Evolutionary conservation across 2,797 vertebrate species (phyloP), one percentile per base, ranked within the genome.

Genomic region (Propithecus perrieri): DNA sequence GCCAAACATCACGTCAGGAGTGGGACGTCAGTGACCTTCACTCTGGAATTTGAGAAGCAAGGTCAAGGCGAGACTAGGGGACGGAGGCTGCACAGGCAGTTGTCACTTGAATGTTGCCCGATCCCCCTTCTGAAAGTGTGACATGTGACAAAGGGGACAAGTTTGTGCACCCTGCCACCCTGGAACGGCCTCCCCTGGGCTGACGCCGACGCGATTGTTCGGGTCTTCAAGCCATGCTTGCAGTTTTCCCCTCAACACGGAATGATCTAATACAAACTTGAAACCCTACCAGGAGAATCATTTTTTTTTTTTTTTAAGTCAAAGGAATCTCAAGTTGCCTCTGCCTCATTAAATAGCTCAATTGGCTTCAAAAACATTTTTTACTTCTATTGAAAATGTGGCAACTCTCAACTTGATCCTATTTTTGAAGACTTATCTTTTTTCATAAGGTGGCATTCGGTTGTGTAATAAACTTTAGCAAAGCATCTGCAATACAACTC

Each of bases 331-430:
- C 7, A 95, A 61, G 50, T 84, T 43, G n/a, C 55, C 18, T 57
- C 71, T 87, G 79, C 48, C 53, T 95, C 90, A 89, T 96, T 81
- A 80, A 86, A 67, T 55, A 69, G 8, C 87, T 72, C 86, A 33
- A 13, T 50, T 89, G 91, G 30, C 94, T 81, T 92, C 55, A 83
- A 57, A 94, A 38, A 1, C 53, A 20, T 53, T 89, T 91, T 85
- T 43, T 33, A 63, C n/a, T 85, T 69, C 48, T 72, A 3, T 26
- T 65, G 76, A 90, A 96, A 76, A 87, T 80, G 41, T 24, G 11
- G 80, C 85, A 41, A 84, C 85, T 84, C 85, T 81, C 85, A 67
- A 72, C 50, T 69, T 65, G 11, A 46, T 84, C 55, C 24, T n/a
- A 12, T n/a, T 81, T 85, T 91, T 75, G n/a, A 74, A 63, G 83